A percentile compares a stretch with the other conserved stretches of the same genome.
These are phyloP conservation scores for Helleia helle DNA, from an alignment of 2,888 invertebrate genomes.

Conservation along the genomic window DNA sequence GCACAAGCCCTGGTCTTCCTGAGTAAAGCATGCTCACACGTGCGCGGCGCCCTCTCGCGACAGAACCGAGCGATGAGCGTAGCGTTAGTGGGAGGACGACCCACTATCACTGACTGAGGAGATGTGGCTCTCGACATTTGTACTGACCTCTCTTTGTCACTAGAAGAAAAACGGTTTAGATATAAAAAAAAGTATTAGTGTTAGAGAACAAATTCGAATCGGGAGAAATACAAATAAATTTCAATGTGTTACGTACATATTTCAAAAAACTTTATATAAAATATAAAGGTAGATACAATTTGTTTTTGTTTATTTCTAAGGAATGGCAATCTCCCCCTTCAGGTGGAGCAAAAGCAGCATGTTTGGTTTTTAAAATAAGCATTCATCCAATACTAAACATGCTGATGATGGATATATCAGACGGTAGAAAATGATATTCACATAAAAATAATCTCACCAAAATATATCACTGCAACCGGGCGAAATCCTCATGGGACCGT, in stretches of 20 bases:
- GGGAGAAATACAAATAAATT: no score
- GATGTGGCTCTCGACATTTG: constrained; percentile 67
- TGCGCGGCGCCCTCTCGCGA: constrained; percentile 85
- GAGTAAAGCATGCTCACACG: constrained; percentile 87
- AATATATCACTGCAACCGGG: constrained; percentile 86
- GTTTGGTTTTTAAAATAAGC: no score
- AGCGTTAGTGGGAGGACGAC: constrained; percentile 79
- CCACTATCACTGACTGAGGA: constrained; percentile 60
- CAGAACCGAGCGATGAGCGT: constrained; percentile 87
- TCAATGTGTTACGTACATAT: no score
- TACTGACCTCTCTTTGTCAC: constrained; percentile 63
- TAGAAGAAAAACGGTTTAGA: constrained; percentile 22
- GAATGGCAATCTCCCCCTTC: no score
- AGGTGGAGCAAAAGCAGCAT: no score
- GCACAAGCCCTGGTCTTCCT: constrained; percentile 81
- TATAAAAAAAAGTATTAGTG: no score
- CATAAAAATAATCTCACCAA: constrained; percentile 74
- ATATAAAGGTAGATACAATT: no score
- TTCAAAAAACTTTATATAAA: no score
- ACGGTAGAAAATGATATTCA: neutral
- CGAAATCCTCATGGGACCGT: constrained; percentile 84
- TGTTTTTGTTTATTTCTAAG: no score
- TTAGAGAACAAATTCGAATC: no score
- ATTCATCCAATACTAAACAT: neutral
- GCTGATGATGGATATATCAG: neutral